Evolutionary conservation across 2,113 vertebrate genomes (phyloP), one percentile per base, ranked within the genome.

Genomic region (Tetrao urogallus): DNA sequence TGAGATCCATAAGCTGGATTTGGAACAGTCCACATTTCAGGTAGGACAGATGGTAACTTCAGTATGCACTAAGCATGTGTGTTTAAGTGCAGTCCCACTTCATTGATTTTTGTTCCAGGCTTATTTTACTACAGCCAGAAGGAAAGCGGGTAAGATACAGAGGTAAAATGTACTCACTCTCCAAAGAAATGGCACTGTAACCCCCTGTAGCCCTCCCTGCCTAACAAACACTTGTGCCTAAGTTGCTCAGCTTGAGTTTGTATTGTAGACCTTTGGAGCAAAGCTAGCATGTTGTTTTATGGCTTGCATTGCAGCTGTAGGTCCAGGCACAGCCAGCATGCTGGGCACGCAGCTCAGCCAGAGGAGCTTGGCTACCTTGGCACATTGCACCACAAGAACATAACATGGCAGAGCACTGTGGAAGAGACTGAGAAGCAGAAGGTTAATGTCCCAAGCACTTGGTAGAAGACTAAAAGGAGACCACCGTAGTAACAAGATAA

Each of bases 51-150:
- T 45, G 34, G 56, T 5, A 30, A 12, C 28, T 12, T 42, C 56
- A 27, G 34, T 9, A 4, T 2, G 7, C 24, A 21, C 32, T 6
- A 65, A 38, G 4, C 13, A 8, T 34, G 12, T 0, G 8, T 47
- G 15, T 54, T 30, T 65, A 52, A 42, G 18, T 0, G 0, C 40
- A 43, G 47, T 43, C 54, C n/a, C 18, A 21, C 32, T 13, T 67
- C 43, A 65, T 4, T 0, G 0, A 20, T 32, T 75, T 60, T 45
- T 36, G 28, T 60, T 40, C 54, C 86, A 45, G 43, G 54, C 47
- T 74, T 76, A 16, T 24, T 43, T n/a, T 22, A 4, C 22, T 36
- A 6, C 6, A 38, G 27, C 63, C 32, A 61, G 65, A 50, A 42
- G 64, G 21, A 16, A 42, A 64, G 56, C 7, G 15, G 22, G 17